These are phyloP conservation scores for Pseudococcus longispinus DNA, from an alignment of 2,888 invertebrate species.

Conservation along the genomic window DNA sequence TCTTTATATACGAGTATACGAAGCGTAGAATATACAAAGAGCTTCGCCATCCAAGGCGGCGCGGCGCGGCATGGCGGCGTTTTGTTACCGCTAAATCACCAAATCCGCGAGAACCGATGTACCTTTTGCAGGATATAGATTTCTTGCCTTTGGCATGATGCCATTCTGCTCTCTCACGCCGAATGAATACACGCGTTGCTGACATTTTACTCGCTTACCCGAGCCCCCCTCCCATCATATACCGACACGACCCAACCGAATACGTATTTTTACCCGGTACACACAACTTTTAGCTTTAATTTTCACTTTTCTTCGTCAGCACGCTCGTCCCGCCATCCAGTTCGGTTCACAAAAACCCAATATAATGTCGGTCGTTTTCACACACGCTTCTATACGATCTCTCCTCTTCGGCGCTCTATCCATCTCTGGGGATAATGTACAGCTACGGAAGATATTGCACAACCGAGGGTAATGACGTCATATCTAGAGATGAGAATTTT, in stretches of 20 bases:
- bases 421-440: too few species aligned
- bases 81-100: slow-evolving; percentile 47
- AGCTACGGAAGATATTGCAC: too few species aligned
- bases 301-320: slow-evolving; percentile 41
- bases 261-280: background rate
- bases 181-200: slow-evolving; percentile 23
- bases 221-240: background rate
- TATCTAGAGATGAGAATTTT: too few species aligned
- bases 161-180: slow-evolving; percentile 44
- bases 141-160: slow-evolving; percentile 48
- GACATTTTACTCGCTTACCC: slow-evolving; percentile 9
- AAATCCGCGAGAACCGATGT: slow-evolving; percentile 52
- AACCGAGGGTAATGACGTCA: too few species aligned
- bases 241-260: background rate
- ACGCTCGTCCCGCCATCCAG: too few species aligned
- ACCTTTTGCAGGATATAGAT: slow-evolving; percentile 53
- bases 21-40: background rate
- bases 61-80: background rate
- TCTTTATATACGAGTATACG: background rate
- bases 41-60: background rate
- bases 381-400: background rate
- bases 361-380: background rate
- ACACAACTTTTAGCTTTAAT: slow-evolving; percentile 33
- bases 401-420: too few species aligned
- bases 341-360: background rate